Evolutionary conservation across 2,888 invertebrate genomes (phyloP), one percentile per base, ranked within the genome.

Genomic region (Parnassius mnemosyne): DNA sequence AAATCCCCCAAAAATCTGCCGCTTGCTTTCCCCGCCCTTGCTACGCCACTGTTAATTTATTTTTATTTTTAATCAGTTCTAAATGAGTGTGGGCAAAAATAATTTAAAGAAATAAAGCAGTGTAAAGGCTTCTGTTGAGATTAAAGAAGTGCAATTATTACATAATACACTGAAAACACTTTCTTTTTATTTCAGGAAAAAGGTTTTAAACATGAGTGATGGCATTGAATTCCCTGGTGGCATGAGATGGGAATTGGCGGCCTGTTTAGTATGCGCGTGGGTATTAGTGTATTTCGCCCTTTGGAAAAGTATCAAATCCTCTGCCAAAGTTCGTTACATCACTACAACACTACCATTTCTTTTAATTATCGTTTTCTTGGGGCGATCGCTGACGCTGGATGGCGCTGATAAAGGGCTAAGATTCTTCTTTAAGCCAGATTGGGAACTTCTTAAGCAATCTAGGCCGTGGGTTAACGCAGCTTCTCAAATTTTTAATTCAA

Each of bases 251-350:
- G 97, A 98, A 79, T 88, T 98, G 65, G 95, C 97, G 43, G 95
- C 97, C 55, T 97, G 98, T 78, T 93, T 98, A 61, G 93, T 98
- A 59, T 95, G 96, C 75, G 97, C 98, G 68, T 99, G 98, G 98
- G 93, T 98, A 67, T 90, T 98, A 74, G 97, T 98, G 60, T 99
- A 98, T 89, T 97, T 98, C 86, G 97, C 98, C 70, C 95, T 98
- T 57, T 98, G 98, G 97, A 98, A 98, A 89, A 98, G 98, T 68
- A 97, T 98, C 65, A 96, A 97, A 82, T 97, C 97, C n/a, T 97
- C 97, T 57, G 97, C 96, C 46, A 95, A 95, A 92, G 94, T 97
- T 60, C 95, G 98, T 70, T 98, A 98, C 86, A 95, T 98, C 79
- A 98, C 98, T 42, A 97, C 98, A 51, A 97, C 97, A 16, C 94